Base-by-base conservation (phyloP, 2,113 vertebrate genomes). In the Oreotrochilus melanogaster region DNA sequence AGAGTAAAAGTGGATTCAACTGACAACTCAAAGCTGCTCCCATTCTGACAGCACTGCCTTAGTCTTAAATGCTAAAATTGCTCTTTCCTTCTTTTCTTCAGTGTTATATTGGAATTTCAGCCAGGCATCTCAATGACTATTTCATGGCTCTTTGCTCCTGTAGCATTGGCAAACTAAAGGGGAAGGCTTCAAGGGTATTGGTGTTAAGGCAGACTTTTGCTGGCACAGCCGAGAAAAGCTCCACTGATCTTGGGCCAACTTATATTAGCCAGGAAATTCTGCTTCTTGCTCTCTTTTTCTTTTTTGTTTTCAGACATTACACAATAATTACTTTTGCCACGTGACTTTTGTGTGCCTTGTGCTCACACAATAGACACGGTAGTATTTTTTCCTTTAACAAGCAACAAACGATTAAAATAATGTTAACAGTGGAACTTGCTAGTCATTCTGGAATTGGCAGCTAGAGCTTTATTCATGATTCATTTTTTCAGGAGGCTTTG, bases 401-500 rank as follows among this genome's bases (percentile, higher is more conserved):
- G 64, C 7, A 60, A 51, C 24, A 65, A 35, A 19, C 24, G 18
- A 75, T 45, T 90, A 83, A 93, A 95, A 71, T 39, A 42, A 64
- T 0, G 0, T 65, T 78, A 62, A 30, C 0, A 4, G 42, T 47
- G 37, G 50, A 83, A 92, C 23, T 62, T 62, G 42, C 25, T 76
- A 76, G 58, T 88, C 11, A 57, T 66, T 47, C 60, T 17, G 39
- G 37, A 73, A 53, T n/a, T 67, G 61, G 75, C 72, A 66, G 85
- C 42, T 74, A 80, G 51, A 56, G 47, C 31, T 85, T 70, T 93
- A 54, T 45, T 85, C 16, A 27, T 14, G 0, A 86, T 93, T 96
- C 94, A 70, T 95, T 96, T 95, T 96, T 90, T 66, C 75, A 84
- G 64, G 11, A 86, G 37, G 35, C 60, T 80, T 92, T 88, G 71